These are phyloP conservation scores for Morus bassanus DNA, from an alignment of 2,797 vertebrate genomes.

Conservation along the genomic window DNA sequence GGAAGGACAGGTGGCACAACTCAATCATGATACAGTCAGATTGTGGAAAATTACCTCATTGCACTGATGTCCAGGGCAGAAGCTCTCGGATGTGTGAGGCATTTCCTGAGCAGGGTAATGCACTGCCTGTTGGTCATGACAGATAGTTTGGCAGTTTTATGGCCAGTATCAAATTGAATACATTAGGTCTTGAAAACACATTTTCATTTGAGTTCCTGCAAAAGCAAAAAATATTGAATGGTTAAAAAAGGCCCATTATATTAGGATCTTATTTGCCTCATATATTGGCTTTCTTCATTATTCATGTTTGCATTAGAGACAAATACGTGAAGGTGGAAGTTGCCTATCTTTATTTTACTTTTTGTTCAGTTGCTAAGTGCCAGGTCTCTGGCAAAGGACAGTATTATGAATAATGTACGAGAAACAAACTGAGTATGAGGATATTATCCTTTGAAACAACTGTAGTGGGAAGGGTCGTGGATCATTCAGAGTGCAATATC, in stretches of 20 bases:
- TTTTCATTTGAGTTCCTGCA: constrained; percentile 23
- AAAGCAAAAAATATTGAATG: constrained; percentile 4
- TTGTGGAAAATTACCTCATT: background rate
- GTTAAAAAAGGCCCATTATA: constrained; percentile 2
- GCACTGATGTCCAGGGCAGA: background rate
- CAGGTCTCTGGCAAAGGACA: background rate
- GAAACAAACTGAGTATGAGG: background rate
- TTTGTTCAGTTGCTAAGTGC: background rate
- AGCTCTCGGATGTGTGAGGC: background rate
- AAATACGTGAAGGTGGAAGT: background rate
- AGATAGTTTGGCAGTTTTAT: constrained; percentile 37
- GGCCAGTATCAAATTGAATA: constrained; percentile 1
- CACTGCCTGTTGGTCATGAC: background rate
- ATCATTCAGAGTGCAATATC: background rate
- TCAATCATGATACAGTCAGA: background rate
- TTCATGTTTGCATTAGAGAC: constrained; percentile 25
- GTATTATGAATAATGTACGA: constrained; percentile 3
- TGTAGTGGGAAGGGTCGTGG: background rate
- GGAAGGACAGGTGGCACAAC: background rate
- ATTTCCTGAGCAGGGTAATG: background rate
- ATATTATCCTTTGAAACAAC: background rate
- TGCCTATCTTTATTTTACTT: constrained; percentile 23
- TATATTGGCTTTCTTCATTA: constrained; percentile 23
- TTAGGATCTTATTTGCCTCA: background rate
- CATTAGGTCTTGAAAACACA: constrained; percentile 25